Evolutionary conservation across 1,140 invertebrate genomes (phyloP).

Genomic region (Scaptomyza pallida): DNA sequence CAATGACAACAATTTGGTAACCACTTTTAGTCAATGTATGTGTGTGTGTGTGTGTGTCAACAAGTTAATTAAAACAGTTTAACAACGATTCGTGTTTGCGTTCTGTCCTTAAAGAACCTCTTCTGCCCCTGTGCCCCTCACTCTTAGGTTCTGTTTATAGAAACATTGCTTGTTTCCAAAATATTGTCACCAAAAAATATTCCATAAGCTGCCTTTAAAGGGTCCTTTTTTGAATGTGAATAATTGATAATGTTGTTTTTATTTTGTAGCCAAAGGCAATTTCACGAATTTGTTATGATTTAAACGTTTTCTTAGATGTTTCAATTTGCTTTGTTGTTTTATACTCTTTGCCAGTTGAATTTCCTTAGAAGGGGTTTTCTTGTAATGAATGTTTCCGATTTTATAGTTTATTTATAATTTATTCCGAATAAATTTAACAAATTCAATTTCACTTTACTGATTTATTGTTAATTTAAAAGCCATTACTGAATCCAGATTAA

Average conservation of each 20-base stretch:
- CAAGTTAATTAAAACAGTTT: conserved; percentile 81
- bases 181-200: not conserved
- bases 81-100: conserved; percentile 66
- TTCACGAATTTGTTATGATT: not conserved
- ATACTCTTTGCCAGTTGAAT: not conserved
- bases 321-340: not conserved
- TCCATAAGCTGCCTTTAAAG: not conserved
- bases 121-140: not conserved
- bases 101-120: conserved; percentile 7
- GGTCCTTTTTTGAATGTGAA: not conserved
- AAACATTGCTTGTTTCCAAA: not conserved
- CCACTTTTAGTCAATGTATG: conserved; percentile 40
- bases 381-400: no score
- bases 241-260: not conserved
- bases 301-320: not conserved
- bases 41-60: conserved; percentile 59
- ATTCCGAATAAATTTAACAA: not conserved
- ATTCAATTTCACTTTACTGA: not conserved
- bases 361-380: not conserved
- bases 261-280: not conserved
- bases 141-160: not conserved
- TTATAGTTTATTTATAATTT: not conserved
- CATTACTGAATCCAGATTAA: no score
- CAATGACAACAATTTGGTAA: conserved; percentile 30
- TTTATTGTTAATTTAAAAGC: no score